Conservation (phyloP, 2,113 vertebrate species). For the Siphamia tubifer region DNA sequence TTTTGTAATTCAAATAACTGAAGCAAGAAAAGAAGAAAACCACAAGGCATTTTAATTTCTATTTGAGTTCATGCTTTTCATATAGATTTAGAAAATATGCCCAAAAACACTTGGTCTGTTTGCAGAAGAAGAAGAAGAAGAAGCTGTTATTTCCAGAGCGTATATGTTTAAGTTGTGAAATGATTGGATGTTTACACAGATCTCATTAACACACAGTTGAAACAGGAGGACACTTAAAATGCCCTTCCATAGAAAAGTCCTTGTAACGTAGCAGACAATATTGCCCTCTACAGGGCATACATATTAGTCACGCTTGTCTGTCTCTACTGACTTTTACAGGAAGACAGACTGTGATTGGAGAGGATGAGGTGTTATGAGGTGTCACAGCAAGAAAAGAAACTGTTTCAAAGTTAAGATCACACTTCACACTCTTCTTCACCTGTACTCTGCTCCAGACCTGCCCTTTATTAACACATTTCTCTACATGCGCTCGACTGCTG, state of each 20-base stretch:
- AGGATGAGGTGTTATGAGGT: neutral
- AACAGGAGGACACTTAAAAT: slow-evolving; percentile 37
- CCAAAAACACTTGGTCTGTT: neutral
- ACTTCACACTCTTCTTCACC: neutral
- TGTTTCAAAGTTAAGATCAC: neutral
- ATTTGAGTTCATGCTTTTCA: neutral
- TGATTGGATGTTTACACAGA: neutral
- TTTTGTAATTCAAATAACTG: neutral
- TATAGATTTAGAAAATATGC: neutral
- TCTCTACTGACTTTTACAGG: neutral
- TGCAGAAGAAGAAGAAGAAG: neutral
- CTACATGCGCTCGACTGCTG: neutral
- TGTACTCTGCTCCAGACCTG: neutral
- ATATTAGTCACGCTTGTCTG: slow-evolving; percentile 59
- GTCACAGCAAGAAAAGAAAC: neutral
- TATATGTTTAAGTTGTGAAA: neutral
- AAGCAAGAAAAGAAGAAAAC: neutral
- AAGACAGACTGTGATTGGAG: neutral
- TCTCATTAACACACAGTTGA: slow-evolving; percentile 35
- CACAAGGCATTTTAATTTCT: too few relatives aligned
- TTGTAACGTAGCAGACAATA: slow-evolving; percentile 62
- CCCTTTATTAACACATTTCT: neutral
- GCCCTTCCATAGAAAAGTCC: slow-evolving; percentile 21
- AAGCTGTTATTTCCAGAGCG: neutral
- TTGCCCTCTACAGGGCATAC: slow-evolving; percentile 77